phyloP scores from a whole-genome alignment of 2,113 vertebrate genomes.

The Orycteropus afer region DNA sequence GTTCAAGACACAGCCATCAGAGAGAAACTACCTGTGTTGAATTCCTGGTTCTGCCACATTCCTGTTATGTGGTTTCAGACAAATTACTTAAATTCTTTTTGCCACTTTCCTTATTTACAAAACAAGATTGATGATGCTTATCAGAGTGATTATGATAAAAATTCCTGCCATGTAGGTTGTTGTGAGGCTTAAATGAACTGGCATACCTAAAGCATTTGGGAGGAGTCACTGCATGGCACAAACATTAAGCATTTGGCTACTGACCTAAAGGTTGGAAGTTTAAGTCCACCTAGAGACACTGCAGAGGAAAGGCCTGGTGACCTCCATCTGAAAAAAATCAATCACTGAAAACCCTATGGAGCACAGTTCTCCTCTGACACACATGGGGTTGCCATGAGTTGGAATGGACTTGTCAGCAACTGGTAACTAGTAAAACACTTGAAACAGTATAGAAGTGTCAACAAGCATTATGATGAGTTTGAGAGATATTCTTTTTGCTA shows the following conservation, averaged over 20 bases:
- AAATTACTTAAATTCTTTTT: too few relatives aligned
- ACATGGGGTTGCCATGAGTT: too few relatives aligned
- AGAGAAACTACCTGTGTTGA: background rate
- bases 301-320: too few relatives aligned
- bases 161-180: rapidly evolving
- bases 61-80: background rate
- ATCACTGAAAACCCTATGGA: too few relatives aligned
- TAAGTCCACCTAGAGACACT: too few relatives aligned
- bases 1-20: background rate
- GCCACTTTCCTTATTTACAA: background rate
- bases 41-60: background rate
- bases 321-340: too few relatives aligned
- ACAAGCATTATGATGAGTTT: background rate
- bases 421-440: too few relatives aligned
- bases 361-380: too few relatives aligned
- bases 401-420: too few relatives aligned
- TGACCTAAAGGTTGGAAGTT: too few relatives aligned
- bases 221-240: too few relatives aligned
- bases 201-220: background rate
- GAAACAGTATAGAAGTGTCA: background rate
- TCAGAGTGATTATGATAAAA: background rate
- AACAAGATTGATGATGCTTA: background rate
- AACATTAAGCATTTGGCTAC: too few relatives aligned
- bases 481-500: background rate
- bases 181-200: background rate